phyloP scores from a whole-genome alignment of 2,888 invertebrate species.

The Tenthredo scrophulariae region DNA sequence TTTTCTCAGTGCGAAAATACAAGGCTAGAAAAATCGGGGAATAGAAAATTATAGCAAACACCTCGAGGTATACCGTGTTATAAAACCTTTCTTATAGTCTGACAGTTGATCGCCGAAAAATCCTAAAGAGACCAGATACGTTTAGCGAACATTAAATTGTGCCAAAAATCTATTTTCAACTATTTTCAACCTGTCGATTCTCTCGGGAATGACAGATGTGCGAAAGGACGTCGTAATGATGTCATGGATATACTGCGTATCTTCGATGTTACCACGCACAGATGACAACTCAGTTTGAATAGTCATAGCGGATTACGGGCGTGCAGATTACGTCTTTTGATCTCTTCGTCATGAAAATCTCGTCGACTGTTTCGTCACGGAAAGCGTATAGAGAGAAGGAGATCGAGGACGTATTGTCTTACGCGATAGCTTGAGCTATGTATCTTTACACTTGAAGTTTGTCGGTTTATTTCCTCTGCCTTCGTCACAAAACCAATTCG shows the following conservation, averaged over 20 bases:
- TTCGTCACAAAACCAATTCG: conserved; percentile 10
- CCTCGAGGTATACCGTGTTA: background rate
- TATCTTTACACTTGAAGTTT: background rate
- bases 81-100: background rate
- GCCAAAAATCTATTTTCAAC: conserved; percentile 32
- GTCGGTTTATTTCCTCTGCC: conserved; percentile 10
- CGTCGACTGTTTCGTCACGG: conserved; percentile 1
- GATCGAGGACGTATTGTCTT: background rate
- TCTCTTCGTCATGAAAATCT: conserved; percentile 9
- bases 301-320: background rate
- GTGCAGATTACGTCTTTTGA: background rate
- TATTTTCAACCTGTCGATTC: background rate
- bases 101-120: conserved; percentile 7
- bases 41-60: background rate
- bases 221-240: background rate
- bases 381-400: background rate
- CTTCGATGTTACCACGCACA: conserved; percentile 11
- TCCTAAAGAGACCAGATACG: background rate
- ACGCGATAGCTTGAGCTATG: conserved; percentile 2
- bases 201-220: background rate
- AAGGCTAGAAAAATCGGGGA: background rate
- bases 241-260: conserved; percentile 18
- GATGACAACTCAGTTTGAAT: conserved; percentile 12
- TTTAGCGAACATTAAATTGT: conserved; percentile 29
- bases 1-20: background rate